phyloP scores from a whole-genome alignment of 2,888 invertebrate species.

The Acrobasis suavella region DNA sequence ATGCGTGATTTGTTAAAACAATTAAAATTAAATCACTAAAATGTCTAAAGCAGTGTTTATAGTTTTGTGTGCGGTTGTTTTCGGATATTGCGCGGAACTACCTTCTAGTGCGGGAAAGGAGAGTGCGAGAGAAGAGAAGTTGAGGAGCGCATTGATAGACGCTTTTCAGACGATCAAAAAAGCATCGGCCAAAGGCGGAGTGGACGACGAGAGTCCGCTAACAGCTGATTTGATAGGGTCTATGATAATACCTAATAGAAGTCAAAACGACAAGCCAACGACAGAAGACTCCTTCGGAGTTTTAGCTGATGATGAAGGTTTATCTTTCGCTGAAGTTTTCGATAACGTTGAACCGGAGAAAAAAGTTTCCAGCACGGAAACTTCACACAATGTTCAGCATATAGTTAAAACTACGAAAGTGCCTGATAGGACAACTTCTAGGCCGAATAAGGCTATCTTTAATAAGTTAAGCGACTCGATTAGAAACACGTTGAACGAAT shows the following conservation, averaged over 20 bases:
- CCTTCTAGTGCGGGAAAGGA: conserved; percentile 53
- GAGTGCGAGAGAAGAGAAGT: conserved; percentile 68
- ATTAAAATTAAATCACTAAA: conserved; percentile 37
- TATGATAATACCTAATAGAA: conserved; percentile 45
- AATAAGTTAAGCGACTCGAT: conserved; percentile 62
- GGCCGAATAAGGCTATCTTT: conserved; percentile 57
- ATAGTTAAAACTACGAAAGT: conserved; percentile 65
- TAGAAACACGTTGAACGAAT: conserved; percentile 64
- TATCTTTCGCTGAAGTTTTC: conserved; percentile 59
- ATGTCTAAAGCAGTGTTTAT: conserved; percentile 67
- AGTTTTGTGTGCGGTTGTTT: conserved; percentile 58
- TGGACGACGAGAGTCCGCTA: conserved; percentile 58
- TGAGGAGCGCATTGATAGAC: conserved; percentile 70
- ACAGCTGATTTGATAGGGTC: conserved; percentile 67
- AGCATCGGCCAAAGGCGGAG: conserved; percentile 64
- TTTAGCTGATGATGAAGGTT: conserved; percentile 70
- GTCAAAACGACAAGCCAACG: conserved; percentile 46
- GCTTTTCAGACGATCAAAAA: conserved; percentile 77
- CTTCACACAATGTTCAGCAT: conserved; percentile 75
- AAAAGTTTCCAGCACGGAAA: conserved; percentile 60
- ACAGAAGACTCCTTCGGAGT: conserved; percentile 62
- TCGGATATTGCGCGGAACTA: conserved; percentile 55
- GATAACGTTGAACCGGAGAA: conserved; percentile 50
- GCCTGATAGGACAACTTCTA: conserved; percentile 54
- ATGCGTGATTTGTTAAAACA: conserved; percentile 48